Conservation (phyloP, 1,140 invertebrate species). For the Heterodera carotae region DNA sequence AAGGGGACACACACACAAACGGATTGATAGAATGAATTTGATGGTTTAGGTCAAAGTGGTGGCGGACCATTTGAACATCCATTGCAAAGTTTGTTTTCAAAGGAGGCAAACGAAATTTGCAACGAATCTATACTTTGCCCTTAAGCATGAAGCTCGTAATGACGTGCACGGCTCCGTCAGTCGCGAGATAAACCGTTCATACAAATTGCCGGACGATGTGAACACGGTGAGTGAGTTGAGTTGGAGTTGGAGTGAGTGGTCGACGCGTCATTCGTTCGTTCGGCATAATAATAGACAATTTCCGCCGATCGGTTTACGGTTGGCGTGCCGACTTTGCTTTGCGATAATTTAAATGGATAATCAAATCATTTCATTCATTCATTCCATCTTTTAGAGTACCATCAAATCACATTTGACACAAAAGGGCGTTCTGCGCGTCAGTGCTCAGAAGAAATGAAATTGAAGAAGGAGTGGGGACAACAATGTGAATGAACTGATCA, state of each 20-base stretch:
- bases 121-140: too few relatives aligned
- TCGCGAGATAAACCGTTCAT: conserved; percentile 61
- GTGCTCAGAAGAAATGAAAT: conserved; percentile 22
- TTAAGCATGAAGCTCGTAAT: conserved; percentile 55
- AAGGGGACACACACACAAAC: too few relatives aligned
- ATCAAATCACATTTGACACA: conserved; percentile 25
- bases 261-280: too few relatives aligned
- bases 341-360: too few relatives aligned
- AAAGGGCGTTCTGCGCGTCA: conserved; percentile 27
- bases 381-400: conserved; percentile 21
- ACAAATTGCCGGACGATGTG: conserved; percentile 46
- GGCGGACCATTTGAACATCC: conserved; percentile 56
- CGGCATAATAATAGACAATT: too few relatives aligned
- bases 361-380: too few relatives aligned
- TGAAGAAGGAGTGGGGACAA: neutral
- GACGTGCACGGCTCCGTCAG: conserved; percentile 59
- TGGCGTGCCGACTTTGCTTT: too few relatives aligned
- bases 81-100: conserved; percentile 44
- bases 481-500: too few relatives aligned
- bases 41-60: conserved; percentile 57
- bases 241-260: too few relatives aligned
- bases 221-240: conserved; percentile 14
- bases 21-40: too few relatives aligned
- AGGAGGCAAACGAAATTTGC: too few relatives aligned
- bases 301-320: too few relatives aligned